These are phyloP conservation scores for Poecilia picta DNA, from an alignment of 2,797 vertebrate species.

Conservation along the genomic window DNA sequence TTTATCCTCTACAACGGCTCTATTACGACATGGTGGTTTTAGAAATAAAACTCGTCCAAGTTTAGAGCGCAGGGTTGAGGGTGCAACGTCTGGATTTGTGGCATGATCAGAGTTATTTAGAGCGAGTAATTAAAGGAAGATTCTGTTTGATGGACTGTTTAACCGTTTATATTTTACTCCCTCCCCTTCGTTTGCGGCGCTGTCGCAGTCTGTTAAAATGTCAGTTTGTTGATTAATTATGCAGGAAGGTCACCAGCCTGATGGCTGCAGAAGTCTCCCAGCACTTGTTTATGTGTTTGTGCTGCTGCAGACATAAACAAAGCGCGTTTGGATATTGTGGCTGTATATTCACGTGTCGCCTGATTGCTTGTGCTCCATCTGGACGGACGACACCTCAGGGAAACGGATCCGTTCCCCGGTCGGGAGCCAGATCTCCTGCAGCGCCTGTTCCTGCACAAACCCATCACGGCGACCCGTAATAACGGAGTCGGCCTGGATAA, in stretches of 20 bases:
- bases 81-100: conserved; percentile 3
- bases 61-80: background rate
- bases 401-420: conserved; percentile 37
- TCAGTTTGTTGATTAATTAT: conserved; percentile 82
- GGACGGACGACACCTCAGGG: conserved; percentile 44
- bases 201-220: conserved; percentile 68
- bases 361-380: conserved; percentile 38
- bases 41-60: background rate
- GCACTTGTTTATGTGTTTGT: conserved; percentile 6
- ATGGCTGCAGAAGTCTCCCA: conserved; percentile 25
- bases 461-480: conserved; percentile 58
- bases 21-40: too few species aligned
- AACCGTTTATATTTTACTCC: background rate
- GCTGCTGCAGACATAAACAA: conserved; percentile 8
- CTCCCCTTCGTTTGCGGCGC: conserved; percentile 50
- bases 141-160: background rate
- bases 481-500: conserved; percentile 55
- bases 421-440: conserved; percentile 56
- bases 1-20: too few species aligned
- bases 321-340: background rate
- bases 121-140: background rate
- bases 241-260: conserved; percentile 74
- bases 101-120: background rate
- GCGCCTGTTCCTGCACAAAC: conserved; percentile 42
- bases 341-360: background rate